Base-by-base conservation (phyloP, 1,140 invertebrate species). In the Drosophila mojavensis region DNA sequence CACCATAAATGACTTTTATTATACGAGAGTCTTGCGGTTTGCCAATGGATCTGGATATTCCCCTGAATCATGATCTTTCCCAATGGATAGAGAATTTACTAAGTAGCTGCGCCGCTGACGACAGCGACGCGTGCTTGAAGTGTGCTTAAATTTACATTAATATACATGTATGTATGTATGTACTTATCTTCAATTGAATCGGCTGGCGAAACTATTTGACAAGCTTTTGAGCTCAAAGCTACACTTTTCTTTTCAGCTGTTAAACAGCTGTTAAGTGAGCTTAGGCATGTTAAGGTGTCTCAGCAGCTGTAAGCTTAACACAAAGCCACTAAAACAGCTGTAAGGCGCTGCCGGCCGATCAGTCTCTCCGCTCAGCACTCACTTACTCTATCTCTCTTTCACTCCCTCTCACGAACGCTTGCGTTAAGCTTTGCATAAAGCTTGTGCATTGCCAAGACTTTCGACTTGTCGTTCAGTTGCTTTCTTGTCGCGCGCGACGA, bases 51-150 rank as follows among this genome's bases (percentile, higher is more conserved):
- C 26, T 59, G 74, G 83, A 69, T 66, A 75, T 75, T 74, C 66
- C 83, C 82, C 13, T 67, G 66, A 88, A 66, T 89, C 79, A 89
- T 26, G 50, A 36, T 74, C 72, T 80, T 83, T 89, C 77, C 83
- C 84, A 74, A 20, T 26, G 61, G 36, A 33, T 67, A 28, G 48
- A 67, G 53, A 67, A 70, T 59, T 56, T 64, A 61, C 60, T 60
- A 47, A 66, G 20, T 24, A 50, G 47, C 43, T 50, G 30, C 9
- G 15, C 51, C 51, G 13, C 13, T 43, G 41, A 5, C 5, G 13
- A 17, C 17, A 15, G 63, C 54, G 71, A 89, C 84, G 84, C 83
- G 83, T 86, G 79, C 84, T 62, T 33, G 58, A 74, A 58, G 65
- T 55, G 65, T 9, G 58, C 4, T 36, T 17, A 48, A 39, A 69